Evolutionary conservation across 2,797 vertebrate species (phyloP).

Genomic region (Harpia harpyja): DNA sequence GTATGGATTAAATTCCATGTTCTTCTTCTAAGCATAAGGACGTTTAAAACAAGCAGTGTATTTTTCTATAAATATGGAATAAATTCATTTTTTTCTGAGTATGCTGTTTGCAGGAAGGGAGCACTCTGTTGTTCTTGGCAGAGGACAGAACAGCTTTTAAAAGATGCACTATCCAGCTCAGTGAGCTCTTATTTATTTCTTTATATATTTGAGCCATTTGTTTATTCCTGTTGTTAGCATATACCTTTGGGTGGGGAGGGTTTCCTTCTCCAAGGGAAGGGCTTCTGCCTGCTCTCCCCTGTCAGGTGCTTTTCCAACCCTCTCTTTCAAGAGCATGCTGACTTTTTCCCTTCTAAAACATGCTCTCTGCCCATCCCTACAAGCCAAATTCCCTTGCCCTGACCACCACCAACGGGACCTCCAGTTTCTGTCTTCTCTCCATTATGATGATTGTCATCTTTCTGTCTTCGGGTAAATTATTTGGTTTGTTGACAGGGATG

Average conservation of each 20-base stretch:
- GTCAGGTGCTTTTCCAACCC: background rate
- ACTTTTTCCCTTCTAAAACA: background rate
- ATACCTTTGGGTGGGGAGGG: background rate
- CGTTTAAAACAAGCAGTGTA: background rate
- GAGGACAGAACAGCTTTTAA: background rate
- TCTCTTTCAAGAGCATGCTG: background rate
- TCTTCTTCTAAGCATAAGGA: background rate
- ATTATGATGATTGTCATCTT: background rate
- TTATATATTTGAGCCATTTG: background rate
- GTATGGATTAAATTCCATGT: background rate
- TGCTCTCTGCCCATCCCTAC: background rate
- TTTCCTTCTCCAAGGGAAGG: background rate
- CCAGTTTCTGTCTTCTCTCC: background rate
- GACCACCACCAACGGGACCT: background rate
- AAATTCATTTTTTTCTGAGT: conserved; percentile 11
- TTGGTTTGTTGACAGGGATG: background rate
- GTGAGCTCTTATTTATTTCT: conserved; percentile 25
- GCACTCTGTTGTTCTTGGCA: background rate
- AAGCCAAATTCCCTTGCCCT: background rate
- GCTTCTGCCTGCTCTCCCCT: background rate
- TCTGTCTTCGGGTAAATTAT: background rate
- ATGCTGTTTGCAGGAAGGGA: background rate
- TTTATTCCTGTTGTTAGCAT: background rate
- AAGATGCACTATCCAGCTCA: background rate
- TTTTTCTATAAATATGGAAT: conserved; percentile 43